phyloP scores from a whole-genome alignment of 2,113 vertebrate species.

The Cinclus mexicanus region DNA sequence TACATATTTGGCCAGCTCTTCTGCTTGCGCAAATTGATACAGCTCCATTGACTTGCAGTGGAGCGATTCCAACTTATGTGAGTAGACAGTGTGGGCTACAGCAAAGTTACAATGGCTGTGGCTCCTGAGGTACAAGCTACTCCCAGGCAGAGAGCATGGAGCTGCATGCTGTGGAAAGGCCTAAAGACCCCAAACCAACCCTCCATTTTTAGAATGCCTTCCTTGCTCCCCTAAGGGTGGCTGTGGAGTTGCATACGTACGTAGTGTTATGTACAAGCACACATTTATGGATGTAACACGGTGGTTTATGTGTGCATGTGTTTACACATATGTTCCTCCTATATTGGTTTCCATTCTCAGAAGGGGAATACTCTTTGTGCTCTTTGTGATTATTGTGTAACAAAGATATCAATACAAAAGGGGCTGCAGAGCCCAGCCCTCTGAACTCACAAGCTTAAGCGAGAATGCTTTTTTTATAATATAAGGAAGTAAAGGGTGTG shows the following conservation, averaged over 20 bases:
- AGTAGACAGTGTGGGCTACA: background rate
- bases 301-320: background rate
- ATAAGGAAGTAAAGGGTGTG: background rate
- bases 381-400: background rate
- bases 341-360: background rate
- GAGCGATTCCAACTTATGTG: background rate
- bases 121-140: background rate
- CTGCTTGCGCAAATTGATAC: constrained; percentile 35
- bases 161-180: background rate
- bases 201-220: background rate
- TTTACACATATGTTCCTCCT: background rate
- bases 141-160: background rate
- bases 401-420: background rate
- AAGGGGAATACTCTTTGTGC: background rate
- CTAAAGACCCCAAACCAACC: background rate
- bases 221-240: background rate
- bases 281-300: background rate
- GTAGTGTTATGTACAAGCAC: background rate
- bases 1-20: constrained; percentile 16
- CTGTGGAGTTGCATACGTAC: background rate
- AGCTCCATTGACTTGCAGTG: constrained; percentile 33
- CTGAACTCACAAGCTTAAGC: background rate
- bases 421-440: background rate
- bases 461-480: background rate
- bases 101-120: background rate